phyloP scores from a whole-genome alignment of 2,113 vertebrate species.

The Sinocyclocheilus maitianheensis region DNA sequence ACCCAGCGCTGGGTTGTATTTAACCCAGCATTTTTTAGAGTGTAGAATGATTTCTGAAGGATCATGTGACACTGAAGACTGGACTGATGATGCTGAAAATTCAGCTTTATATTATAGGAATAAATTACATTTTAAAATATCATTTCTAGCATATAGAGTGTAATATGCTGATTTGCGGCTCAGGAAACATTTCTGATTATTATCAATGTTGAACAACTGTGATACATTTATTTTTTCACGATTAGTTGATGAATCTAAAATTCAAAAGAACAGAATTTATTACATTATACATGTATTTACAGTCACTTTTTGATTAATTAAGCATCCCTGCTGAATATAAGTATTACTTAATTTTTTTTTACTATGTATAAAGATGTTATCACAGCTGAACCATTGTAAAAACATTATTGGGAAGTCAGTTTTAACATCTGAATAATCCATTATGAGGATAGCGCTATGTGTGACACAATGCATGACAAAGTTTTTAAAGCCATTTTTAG shows the following conservation, averaged over 20 bases:
- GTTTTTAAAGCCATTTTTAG: neutral
- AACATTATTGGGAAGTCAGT: neutral
- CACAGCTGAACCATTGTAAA: neutral
- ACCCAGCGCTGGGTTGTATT: too few species aligned
- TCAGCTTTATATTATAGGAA: too few species aligned
- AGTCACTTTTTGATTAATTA: neutral
- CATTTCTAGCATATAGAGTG: too few species aligned
- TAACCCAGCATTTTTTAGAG: too few species aligned
- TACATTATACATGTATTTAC: neutral
- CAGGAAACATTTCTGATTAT: neutral
- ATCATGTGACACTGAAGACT: too few species aligned
- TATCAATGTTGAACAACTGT: neutral
- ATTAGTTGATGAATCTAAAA: neutral
- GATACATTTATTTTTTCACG: neutral
- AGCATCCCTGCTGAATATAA: neutral
- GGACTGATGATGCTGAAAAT: too few species aligned
- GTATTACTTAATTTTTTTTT: neutral
- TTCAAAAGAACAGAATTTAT: neutral
- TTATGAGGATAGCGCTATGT: neutral
- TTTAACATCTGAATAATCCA: neutral
- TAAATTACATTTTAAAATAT: too few species aligned
- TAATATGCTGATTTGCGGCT: neutral
- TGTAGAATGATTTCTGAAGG: too few species aligned
- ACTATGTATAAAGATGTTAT: neutral
- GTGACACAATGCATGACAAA: neutral